Base-by-base conservation (phyloP, 2,797 vertebrate species). In the Tapera naevia region DNA sequence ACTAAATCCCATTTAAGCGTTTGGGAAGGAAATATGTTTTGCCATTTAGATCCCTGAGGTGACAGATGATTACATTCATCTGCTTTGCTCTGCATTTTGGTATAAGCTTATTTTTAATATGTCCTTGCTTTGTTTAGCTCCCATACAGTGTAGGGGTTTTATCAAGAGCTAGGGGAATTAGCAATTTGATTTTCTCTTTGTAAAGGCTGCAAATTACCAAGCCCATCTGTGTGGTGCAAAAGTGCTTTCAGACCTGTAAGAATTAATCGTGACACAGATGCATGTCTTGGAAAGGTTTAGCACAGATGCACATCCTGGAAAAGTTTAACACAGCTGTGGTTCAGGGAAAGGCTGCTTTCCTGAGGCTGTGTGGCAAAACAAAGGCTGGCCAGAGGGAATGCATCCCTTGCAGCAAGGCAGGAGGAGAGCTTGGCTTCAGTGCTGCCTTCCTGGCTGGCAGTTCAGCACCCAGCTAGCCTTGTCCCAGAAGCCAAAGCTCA, bases 261-360 rank as follows among this genome's bases (percentile, higher is more conserved):
- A 17, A 17, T 1, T 21, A 35, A 41, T 75, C 3, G 15, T n/a
- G 60, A 8, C 39, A 2, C 0, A 5, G 56, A 1, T 16, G 9
- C 11, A 2, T 17, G 16, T 7, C 72, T 60, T 12, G 9, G 56
- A 23, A 32, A 19, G 53, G 53, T 18, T 73, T 8, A 62, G 57
- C 53, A 2, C 8, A n/a, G n/a, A 21, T 21, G n/a, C n/a, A n/a
- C n/a, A n/a, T n/a, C n/a, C n/a, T n/a, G n/a, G n/a, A n/a, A n/a
- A n/a, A n/a, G n/a, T n/a, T n/a, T n/a, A n/a, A n/a, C n/a, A n/a
- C n/a, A 10, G 69, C 80, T 78, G 64, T 57, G 18, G 30, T 4
- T 65, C 23, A 10, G 84, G 84, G 17, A 53, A 53, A 53, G 18
- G 9, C 62, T 57, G 0, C 16, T 41, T 62, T 30, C 56, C 69